These are phyloP conservation scores for Camponotus fellah DNA, from an alignment of 2,888 invertebrate species.

Conservation along the genomic window DNA sequence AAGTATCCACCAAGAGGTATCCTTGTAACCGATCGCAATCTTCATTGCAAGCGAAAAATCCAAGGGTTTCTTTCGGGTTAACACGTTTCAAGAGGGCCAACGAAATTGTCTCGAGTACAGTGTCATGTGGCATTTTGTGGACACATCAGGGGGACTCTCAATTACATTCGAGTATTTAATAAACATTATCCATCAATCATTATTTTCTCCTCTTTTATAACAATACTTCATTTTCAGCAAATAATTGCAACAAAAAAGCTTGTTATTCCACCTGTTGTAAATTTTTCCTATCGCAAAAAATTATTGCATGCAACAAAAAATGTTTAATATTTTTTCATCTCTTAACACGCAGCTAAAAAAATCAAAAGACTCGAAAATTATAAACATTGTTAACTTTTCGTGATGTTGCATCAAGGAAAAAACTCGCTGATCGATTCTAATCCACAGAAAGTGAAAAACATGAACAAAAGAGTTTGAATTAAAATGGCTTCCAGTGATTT, in stretches of 20 bases:
- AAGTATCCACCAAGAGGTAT: constrained; percentile 71
- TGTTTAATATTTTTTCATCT: too few species aligned
- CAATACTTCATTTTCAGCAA: neutral
- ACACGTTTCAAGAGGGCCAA: constrained; percentile 53
- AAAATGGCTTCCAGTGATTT: too few species aligned
- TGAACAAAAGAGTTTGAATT: too few species aligned
- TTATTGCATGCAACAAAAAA: too few species aligned
- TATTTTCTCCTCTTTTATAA: neutral
- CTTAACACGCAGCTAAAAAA: too few species aligned
- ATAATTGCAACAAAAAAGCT: neutral
- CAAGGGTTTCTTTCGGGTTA: constrained; percentile 47
- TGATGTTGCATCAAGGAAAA: too few species aligned
- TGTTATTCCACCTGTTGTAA: too few species aligned
- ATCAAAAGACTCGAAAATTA: too few species aligned
- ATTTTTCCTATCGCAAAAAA: too few species aligned
- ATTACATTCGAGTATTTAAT: neutral
- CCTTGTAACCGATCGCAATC: constrained; percentile 84
- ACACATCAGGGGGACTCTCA: neutral
- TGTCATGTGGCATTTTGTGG: constrained; percentile 45
- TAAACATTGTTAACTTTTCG: too few species aligned
- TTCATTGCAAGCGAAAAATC: constrained; percentile 64
- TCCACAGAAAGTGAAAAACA: too few species aligned
- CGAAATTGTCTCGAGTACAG: constrained; percentile 69
- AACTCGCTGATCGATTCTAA: too few species aligned
- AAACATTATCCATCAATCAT: neutral